Evolutionary conservation across 2,888 invertebrate species (phyloP), one percentile per base, ranked within the genome.

Genomic region (Halictus ligatus): DNA sequence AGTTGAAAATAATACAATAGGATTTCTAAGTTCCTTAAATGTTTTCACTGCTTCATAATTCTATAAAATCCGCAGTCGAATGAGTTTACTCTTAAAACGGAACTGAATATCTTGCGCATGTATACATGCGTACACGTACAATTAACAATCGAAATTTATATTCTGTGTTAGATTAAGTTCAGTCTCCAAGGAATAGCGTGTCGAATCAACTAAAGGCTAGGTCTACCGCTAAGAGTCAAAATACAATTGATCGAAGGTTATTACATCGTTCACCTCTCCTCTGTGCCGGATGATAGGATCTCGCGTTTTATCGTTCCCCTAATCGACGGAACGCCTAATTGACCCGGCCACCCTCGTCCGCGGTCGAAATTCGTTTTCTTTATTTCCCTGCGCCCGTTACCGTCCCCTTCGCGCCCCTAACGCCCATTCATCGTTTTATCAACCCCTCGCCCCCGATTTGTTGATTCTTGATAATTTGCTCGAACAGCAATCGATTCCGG

Each of bases 121-220:
- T 86, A 64, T 72, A 74, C 35, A 35, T 35, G 35, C 77, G 76
- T 86, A 82, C 81, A 76, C 81, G 67, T 79, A 75, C 29, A 40
- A 67, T 58, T 58, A 80, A 50, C 48, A 69, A 74, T 80, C 43
- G 29, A 76, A 80, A 67, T 71, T 81, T 77, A 67, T 73, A 76
- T 58, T 58, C 58, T 69, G 69, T 58, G 71, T 86, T 76, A 71
- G 54, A 73, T 76, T 86, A 87, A 73, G 73, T 83, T 86, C 86
- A 84, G 87, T 86, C 87, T 87, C 76, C 76, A 84, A 79, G 81
- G 80, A 84, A 86, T 74, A 76, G 54, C 77, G 73, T 71, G 75
- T 81, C 80, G 76, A 80, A 80, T 80, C 35, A 83, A 86, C 54
- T 81, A 87, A 86, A 78, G 58, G 35, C 78, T 87, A 83, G 72